phyloP scores from a whole-genome alignment of 2,797 vertebrate genomes.

The Sciaenops ocellatus region DNA sequence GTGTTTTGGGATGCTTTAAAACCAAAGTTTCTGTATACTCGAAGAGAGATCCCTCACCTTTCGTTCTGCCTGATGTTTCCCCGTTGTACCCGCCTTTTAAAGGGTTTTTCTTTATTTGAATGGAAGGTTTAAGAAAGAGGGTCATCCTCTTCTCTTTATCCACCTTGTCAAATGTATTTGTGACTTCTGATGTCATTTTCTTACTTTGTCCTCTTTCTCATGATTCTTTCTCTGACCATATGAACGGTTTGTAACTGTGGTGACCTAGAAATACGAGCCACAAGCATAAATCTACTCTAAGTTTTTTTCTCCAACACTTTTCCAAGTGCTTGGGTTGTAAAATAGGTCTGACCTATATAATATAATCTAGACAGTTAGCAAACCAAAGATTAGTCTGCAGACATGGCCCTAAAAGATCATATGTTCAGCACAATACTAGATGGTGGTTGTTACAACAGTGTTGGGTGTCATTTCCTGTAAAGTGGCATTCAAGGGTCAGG shows the following conservation, averaged over 20 bases:
- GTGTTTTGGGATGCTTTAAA: not conserved
- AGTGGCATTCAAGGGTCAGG: conserved; percentile 3
- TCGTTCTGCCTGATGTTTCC: not conserved
- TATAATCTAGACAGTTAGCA: not conserved
- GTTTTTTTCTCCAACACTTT: conserved; percentile 14
- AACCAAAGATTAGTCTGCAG: not conserved
- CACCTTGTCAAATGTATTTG: not conserved
- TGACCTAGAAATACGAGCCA: conserved; percentile 43
- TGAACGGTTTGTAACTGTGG: conserved; percentile 11
- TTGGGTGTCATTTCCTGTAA: conserved; percentile 63
- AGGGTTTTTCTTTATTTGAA: not conserved
- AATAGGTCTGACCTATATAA: conserved; percentile 19
- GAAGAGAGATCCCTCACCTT: too few species aligned
- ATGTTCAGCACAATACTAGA: not conserved
- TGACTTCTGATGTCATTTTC: not conserved
- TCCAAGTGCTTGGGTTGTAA: conserved; percentile 10
- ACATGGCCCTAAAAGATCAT: not conserved
- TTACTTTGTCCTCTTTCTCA: not conserved
- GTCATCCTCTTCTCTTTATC: not conserved
- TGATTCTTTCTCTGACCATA: not conserved
- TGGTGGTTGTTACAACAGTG: conserved; percentile 42
- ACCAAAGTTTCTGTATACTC: not conserved
- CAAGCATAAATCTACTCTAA: not conserved
- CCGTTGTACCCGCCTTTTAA: not conserved
- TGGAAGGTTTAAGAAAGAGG: not conserved